These are phyloP conservation scores for Sphenopsis melanotis DNA, from an alignment of 2,797 vertebrate genomes.

Conservation along the genomic window DNA sequence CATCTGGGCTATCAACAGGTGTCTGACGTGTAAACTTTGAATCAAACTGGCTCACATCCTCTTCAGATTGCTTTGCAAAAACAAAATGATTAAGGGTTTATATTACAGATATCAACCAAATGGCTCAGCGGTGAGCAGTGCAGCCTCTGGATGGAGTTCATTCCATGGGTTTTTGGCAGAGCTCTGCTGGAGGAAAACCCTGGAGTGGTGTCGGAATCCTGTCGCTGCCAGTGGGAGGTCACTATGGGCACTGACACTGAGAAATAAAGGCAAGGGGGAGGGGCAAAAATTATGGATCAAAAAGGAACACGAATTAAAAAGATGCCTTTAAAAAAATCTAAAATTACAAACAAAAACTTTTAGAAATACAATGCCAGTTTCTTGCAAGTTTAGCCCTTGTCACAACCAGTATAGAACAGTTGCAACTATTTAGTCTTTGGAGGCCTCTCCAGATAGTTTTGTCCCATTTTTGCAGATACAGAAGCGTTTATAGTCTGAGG, in stretches of 20 bases:
- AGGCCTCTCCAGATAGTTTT: neutral
- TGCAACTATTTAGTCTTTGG: neutral
- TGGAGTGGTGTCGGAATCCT: conserved; percentile 59
- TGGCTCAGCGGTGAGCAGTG: conserved; percentile 35
- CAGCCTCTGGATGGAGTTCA: conserved; percentile 57
- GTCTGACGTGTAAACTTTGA: conserved; percentile 99
- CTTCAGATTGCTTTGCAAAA: conserved; percentile 93
- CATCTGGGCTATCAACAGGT: conserved; percentile 98
- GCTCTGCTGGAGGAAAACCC: conserved; percentile 62
- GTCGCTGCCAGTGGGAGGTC: conserved; percentile 47
- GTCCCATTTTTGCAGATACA: neutral
- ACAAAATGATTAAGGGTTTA: conserved; percentile 65
- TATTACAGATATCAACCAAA: conserved; percentile 61
- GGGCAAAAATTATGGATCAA: conserved; percentile 57
- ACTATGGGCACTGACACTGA: conserved; percentile 57
- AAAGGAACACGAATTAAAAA: conserved; percentile 63
- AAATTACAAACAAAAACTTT: conserved; percentile 21
- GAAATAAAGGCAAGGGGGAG: conserved; percentile 63
- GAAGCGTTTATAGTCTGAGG: neutral
- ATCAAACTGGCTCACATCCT: conserved; percentile 99
- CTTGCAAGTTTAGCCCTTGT: neutral
- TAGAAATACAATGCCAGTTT: conserved; percentile 30
- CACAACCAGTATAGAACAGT: neutral
- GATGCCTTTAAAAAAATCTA: conserved; percentile 27
- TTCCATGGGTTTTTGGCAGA: conserved; percentile 61